Percentiles rank a stretch among this genome's conserved stretches.
Evolutionary conservation across 2,888 invertebrate species (phyloP).

Genomic region (Drosophila acutilabella): DNA sequence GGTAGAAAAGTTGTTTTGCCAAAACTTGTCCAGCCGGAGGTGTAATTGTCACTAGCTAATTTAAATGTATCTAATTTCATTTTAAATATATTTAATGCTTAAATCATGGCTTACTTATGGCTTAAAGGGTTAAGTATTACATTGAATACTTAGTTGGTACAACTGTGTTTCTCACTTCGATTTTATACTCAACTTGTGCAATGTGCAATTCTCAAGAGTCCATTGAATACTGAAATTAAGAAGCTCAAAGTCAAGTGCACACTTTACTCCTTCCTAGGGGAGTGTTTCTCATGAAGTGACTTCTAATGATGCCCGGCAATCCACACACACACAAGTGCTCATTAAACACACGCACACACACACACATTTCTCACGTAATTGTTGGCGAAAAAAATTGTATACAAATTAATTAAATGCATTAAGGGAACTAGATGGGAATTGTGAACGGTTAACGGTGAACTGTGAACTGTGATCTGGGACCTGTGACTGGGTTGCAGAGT

Average conservation of each 20-base stretch:
- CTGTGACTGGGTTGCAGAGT: conserved; percentile 56
- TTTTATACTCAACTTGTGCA: not conserved
- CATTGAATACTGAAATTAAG: conserved; percentile 39
- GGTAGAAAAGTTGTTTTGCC: conserved; percentile 1
- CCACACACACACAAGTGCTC: conserved; percentile 50
- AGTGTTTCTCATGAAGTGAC: conserved; percentile 56
- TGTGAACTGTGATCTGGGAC: conserved; percentile 50
- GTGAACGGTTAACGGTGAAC: conserved; percentile 30
- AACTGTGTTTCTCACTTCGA: not conserved
- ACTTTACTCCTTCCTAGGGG: conserved; percentile 28
- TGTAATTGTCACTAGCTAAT: not conserved
- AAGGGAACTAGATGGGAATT: conserved; percentile 54
- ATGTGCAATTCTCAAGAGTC: conserved; percentile 13
- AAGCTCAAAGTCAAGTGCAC: conserved; percentile 50
- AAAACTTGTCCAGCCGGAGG: not conserved
- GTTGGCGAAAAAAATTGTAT: conserved; percentile 48
- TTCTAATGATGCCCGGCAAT: conserved; percentile 63
- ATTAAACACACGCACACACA: conserved; percentile 45
- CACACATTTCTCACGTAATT: conserved; percentile 17
- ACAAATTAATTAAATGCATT: conserved; percentile 78
- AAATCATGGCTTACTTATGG: conserved; percentile 13
- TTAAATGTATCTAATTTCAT: not conserved
- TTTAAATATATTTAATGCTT: not conserved
- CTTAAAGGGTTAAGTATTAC: not conserved
- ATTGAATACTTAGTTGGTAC: not conserved